These are phyloP conservation scores for Platerodrilus igneus DNA, from an alignment of 2,888 invertebrate species.

Conservation along the genomic window DNA sequence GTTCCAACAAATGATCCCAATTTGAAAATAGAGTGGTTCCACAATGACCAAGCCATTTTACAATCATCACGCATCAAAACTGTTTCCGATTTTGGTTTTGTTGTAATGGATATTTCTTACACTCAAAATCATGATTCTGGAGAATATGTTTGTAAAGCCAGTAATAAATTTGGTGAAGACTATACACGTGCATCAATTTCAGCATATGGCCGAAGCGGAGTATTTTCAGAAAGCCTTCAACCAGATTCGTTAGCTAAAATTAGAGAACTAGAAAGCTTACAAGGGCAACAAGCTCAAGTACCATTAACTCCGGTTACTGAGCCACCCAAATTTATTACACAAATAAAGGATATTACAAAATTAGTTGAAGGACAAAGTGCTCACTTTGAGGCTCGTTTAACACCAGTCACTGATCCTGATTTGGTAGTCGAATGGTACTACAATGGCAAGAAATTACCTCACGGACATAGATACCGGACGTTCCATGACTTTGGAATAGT, in stretches of 20 bases:
- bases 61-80: conserved; percentile 89
- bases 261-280: conserved; percentile 74
- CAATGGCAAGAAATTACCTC: conserved; percentile 85
- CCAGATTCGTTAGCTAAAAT: conserved; percentile 87
- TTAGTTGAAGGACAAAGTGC: conserved; percentile 93
- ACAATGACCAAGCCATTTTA: conserved; percentile 84
- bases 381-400: conserved; percentile 87
- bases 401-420: conserved; percentile 92
- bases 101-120: conserved; percentile 90
- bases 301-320: conserved; percentile 66
- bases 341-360: conserved; percentile 77
- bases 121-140: conserved; percentile 90
- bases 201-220: conserved; percentile 80
- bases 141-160: conserved; percentile 88
- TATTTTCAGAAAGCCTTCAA: conserved; percentile 84
- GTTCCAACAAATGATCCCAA: conserved; percentile 92
- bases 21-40: conserved; percentile 95
- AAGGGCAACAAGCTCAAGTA: conserved; percentile 62
- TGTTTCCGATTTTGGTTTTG: conserved; percentile 93
- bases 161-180: conserved; percentile 87
- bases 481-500: conserved; percentile 98
- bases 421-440: conserved; percentile 94
- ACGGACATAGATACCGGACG: conserved; percentile 94
- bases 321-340: conserved; percentile 86
- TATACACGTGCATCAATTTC: conserved; percentile 79